phyloP scores from a whole-genome alignment of 2,113 vertebrate genomes.

The Sarotherodon lohbergeri region DNA sequence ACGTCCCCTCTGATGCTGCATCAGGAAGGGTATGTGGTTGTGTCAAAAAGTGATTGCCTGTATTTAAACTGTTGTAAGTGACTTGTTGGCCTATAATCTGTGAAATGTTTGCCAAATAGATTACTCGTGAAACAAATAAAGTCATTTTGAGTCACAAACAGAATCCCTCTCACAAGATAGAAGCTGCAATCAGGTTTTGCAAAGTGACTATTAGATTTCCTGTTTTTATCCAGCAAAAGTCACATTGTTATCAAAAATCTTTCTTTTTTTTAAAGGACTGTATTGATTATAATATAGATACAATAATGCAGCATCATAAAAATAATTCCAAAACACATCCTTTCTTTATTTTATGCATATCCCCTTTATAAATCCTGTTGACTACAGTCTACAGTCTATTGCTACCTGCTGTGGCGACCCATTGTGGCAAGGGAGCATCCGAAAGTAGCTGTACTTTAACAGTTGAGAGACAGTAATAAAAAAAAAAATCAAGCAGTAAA shows the following conservation, averaged over 20 bases:
- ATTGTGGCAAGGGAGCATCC: background rate
- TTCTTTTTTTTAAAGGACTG: rapidly evolving
- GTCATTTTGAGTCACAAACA: rapidly evolving
- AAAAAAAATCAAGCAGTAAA: background rate
- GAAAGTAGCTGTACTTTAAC: rapidly evolving
- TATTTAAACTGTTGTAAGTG: background rate
- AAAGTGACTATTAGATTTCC: background rate
- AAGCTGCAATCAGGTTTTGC: rapidly evolving
- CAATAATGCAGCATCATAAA: background rate
- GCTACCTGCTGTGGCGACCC: background rate
- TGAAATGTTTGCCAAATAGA: background rate
- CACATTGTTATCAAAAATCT: rapidly evolving
- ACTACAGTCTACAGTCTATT: background rate
- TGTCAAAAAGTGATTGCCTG: background rate
- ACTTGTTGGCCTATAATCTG: background rate
- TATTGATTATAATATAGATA: background rate
- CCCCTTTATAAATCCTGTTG: rapidly evolving
- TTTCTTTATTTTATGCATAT: background rate
- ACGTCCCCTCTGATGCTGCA: background rate
- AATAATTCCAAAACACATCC: rapidly evolving
- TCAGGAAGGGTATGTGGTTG: background rate
- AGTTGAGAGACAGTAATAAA: background rate
- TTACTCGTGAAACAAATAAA: background rate
- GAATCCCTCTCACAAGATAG: background rate
- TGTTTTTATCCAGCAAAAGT: background rate